phyloP scores from a whole-genome alignment of 1,140 invertebrate genomes.

The Brachionus sp. region DNA sequence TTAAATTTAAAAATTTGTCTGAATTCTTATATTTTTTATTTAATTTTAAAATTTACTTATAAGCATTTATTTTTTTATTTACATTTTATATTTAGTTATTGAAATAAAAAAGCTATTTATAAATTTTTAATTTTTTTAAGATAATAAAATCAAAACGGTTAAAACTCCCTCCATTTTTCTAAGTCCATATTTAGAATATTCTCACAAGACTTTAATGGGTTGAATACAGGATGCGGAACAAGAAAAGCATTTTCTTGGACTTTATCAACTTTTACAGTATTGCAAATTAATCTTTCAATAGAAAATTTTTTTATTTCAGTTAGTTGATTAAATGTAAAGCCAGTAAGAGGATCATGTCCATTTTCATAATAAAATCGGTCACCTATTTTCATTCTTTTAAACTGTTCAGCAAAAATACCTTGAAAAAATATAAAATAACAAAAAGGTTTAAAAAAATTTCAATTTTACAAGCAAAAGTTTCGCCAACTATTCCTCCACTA shows the following conservation, averaged over 20 bases:
- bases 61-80: background rate
- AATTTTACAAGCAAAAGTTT: conserved; percentile 43
- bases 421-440: background rate
- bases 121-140: background rate
- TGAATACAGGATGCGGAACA: background rate
- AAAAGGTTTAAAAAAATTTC: background rate
- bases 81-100: background rate
- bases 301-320: conserved; percentile 37
- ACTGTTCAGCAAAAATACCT: conserved; percentile 80
- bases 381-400: conserved; percentile 78
- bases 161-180: background rate
- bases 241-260: background rate
- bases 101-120: background rate
- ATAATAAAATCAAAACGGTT: background rate
- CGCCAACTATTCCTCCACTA: background rate
- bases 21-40: too few relatives aligned
- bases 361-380: conserved; percentile 93
- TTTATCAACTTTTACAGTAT: background rate
- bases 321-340: conserved; percentile 10
- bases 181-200: background rate
- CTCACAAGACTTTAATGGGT: background rate
- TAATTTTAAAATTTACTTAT: too few relatives aligned
- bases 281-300: conserved; percentile 20
- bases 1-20: too few relatives aligned
- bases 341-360: background rate